Evolutionary conservation across 1,140 invertebrate genomes (phyloP), one percentile per base, ranked within the genome.

Genomic region (Ephestia elutella): DNA sequence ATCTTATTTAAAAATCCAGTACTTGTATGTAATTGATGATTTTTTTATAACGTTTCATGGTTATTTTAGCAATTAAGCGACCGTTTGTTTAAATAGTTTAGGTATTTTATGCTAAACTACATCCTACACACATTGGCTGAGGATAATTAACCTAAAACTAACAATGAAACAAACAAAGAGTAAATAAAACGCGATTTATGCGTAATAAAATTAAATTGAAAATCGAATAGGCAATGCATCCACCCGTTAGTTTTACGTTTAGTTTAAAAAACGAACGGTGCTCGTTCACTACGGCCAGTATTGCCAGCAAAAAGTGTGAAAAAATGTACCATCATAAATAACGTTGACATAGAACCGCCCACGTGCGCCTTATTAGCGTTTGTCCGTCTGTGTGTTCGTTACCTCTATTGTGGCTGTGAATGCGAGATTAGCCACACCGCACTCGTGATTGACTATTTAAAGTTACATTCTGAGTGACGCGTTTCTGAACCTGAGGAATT

Each of bases 401-500:
- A 88, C 79, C 74, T 70, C 82, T 68, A 88, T 88, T 88, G 85
- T 87, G 71, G 61, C 59, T 64, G 69, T 82, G 76, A 81, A 84
- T 80, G 75, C 79, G 70, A 78, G 82, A 87, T 87, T 84, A 84
- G 79, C 85, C 78, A 82, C 78, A 78, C 73, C 71, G 56, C 70
- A 66, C 73, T 80, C 81, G 74, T 86, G 83, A 86, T 87, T 84
- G 82, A 86, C 83, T 87, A 86, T 86, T 87, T 84, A 82, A 75
- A 69, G 63, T 77, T 72, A 69, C 78, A 74, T 66, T 76, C 73
- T 74, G 67, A 78, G 72, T 74, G 73, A 80, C 75, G 75, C 77
- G 71, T 70, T 74, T 25, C 50, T 53, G 50, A 53, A 53, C 50
- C 21, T 50, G 9, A 25, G 50, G 50, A 53, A 53, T 53, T 53